A percentile compares a stretch with the other conserved stretches of the same genome.
phyloP scores from a whole-genome alignment of 2,113 vertebrate species.

The zebrafish (Danio rerio) region GRCz12tu NC_133197.1:16342501-16343000 shows the following conservation, averaged over 20 bases:
- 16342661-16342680: conserved; percentile 14
- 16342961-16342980: background rate
- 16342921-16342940: background rate
- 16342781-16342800: conserved; percentile 28
- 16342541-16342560: background rate
- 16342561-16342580: background rate
- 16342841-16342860: conserved; percentile 29
- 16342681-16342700: background rate
- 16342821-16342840: conserved; percentile 13
- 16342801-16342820: conserved; percentile 39
- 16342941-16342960: background rate
- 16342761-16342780: conserved; percentile 35
- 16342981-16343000: background rate
- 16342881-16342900: conserved; percentile 1
- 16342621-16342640: conserved; percentile 43
- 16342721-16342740: conserved; percentile 3
- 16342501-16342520: background rate
- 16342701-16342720: background rate
- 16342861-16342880: conserved; percentile 8
- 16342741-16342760: conserved; percentile 28
- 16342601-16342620: conserved; percentile 17
- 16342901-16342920: background rate
- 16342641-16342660: background rate
- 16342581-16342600: background rate
- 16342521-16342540: background rate